Evolutionary conservation across 1,140 invertebrate genomes (phyloP).

Genomic region (Eumeta japonica): DNA sequence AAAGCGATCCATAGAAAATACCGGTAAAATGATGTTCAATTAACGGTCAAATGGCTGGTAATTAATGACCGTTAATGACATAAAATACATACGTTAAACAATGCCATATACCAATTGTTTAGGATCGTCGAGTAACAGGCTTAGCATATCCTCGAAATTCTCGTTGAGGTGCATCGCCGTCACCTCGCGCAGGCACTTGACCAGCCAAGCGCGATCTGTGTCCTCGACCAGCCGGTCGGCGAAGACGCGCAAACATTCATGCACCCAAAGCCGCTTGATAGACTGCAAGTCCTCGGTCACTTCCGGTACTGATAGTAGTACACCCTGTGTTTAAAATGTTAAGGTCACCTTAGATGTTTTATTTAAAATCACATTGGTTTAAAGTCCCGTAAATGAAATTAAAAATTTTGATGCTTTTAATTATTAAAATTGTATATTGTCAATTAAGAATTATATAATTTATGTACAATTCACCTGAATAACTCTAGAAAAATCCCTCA

Average conservation of each 20-base stretch:
- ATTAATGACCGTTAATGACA: too few species aligned
- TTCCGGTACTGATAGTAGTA: slow-evolving; percentile 88
- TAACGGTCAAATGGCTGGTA: too few species aligned
- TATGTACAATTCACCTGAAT: slow-evolving; percentile 65
- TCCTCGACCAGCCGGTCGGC: slow-evolving; percentile 89
- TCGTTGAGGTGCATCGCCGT: slow-evolving; percentile 51
- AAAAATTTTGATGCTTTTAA: background rate
- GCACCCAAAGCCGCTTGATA: slow-evolving; percentile 92
- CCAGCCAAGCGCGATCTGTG: slow-evolving; percentile 79
- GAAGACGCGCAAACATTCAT: slow-evolving; percentile 91
- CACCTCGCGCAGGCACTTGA: slow-evolving; percentile 55
- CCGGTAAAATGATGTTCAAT: too few species aligned
- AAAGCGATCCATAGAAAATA: too few species aligned
- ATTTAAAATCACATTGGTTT: background rate
- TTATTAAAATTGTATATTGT: background rate
- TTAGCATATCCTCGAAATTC: slow-evolving; percentile 58
- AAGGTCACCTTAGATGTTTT: background rate
- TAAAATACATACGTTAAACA: too few species aligned
- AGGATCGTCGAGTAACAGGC: slow-evolving; percentile 21
- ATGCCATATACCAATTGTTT: too few species aligned
- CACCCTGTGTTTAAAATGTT: too few species aligned
- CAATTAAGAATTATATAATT: background rate
- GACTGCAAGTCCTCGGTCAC: slow-evolving; percentile 82
- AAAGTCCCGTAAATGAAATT: background rate
- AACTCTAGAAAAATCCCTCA: slow-evolving; percentile 91